Percentiles rank a stretch among this genome's conserved stretches.
phyloP scores from a whole-genome alignment of 2,888 invertebrate genomes.

The Pristionchus arcanus region DNA sequence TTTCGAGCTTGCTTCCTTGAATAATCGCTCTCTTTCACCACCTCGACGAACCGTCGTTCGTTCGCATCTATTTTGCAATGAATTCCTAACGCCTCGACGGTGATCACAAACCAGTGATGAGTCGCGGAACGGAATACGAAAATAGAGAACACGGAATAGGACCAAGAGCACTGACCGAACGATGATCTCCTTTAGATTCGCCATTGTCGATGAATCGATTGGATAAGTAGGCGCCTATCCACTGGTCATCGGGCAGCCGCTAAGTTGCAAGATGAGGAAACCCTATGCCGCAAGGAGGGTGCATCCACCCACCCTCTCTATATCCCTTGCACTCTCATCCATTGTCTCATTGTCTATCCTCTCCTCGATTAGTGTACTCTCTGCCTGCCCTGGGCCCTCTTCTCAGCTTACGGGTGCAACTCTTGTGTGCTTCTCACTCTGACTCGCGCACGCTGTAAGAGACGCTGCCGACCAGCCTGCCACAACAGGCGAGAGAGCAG shows the following conservation, averaged over 20 bases:
- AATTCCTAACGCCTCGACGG: not conserved
- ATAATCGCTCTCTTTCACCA: not conserved
- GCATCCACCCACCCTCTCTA: not conserved
- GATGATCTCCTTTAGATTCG: constrained; percentile 48
- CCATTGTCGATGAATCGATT: constrained; percentile 4
- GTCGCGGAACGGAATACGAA: not conserved
- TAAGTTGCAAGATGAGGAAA: not conserved
- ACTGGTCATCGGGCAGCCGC: not conserved
- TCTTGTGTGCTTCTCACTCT: not conserved
- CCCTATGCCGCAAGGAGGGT: not conserved
- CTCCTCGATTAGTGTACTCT: not conserved
- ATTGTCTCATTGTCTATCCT: not conserved
- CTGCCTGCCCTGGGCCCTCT: not conserved
- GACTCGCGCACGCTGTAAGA: constrained; percentile 31
- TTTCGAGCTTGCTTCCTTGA: not conserved
- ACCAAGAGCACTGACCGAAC: not conserved
- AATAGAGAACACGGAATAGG: not conserved
- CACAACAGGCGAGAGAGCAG: constrained; percentile 15
- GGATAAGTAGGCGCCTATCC: not conserved
- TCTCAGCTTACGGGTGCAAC: constrained; percentile 39
- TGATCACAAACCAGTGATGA: not conserved
- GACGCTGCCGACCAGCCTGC: not conserved
- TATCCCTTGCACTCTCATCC: not conserved
- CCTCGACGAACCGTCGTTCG: not conserved
- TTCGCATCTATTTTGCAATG: not conserved